Percentiles rank a stretch among this genome's conserved stretches.
Evolutionary conservation across 2,113 vertebrate genomes (phyloP).

Genomic region (Neogale vison): DNA sequence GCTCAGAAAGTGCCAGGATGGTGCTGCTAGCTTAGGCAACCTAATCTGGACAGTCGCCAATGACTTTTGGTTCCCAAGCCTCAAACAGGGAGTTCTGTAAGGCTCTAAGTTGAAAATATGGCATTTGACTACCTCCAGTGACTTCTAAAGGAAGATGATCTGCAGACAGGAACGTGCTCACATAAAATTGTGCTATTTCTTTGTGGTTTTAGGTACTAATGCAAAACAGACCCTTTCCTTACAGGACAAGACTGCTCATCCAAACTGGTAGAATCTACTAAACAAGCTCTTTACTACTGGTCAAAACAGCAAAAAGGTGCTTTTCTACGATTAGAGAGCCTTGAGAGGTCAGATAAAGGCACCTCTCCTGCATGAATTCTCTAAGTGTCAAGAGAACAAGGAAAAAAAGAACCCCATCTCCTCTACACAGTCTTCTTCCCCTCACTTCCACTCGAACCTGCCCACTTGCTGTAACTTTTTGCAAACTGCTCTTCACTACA

Average conservation of each 20-base stretch:
- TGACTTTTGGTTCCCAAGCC: neutral
- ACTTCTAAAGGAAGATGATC: neutral
- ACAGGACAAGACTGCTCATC: neutral
- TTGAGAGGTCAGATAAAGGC: neutral
- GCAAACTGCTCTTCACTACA: neutral
- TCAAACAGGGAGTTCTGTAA: neutral
- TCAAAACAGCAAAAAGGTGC: neutral
- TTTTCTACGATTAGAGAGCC: neutral
- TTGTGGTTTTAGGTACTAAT: constrained; percentile 8
- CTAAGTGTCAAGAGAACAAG: neutral
- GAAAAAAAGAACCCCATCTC: neutral
- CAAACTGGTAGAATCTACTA: constrained; percentile 21
- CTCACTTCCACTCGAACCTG: neutral
- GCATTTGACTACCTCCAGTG: neutral
- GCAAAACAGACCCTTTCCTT: constrained; percentile 44
- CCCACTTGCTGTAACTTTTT: neutral
- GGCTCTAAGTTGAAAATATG: neutral
- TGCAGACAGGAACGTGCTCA: neutral
- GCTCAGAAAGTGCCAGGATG: neutral
- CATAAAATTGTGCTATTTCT: constrained; percentile 22
- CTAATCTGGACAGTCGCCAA: neutral
- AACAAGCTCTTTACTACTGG: constrained; percentile 2
- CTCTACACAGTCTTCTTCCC: neutral
- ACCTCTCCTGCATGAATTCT: neutral
- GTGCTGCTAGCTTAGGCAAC: neutral